phyloP scores from a whole-genome alignment of 1,140 invertebrate species.

The Wiebesia pumilae region DNA sequence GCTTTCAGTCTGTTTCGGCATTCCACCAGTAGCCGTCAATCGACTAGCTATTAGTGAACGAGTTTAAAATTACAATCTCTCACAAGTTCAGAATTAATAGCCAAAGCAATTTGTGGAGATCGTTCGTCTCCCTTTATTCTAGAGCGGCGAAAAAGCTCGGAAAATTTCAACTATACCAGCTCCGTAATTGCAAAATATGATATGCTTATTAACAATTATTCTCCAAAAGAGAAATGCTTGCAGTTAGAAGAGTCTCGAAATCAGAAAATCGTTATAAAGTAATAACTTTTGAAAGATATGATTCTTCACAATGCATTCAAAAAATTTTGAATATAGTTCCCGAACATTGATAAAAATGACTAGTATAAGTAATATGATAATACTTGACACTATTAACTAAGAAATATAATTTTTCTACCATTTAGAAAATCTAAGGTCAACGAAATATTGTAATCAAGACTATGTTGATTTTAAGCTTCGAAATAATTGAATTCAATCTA shows the following conservation, averaged over 20 bases:
- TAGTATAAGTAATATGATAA: too few species aligned
- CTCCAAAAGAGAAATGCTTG: neutral
- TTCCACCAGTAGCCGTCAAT: slow-evolving; percentile 24
- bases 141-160: neutral
- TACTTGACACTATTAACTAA: too few species aligned
- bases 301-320: too few species aligned
- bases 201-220: slow-evolving; percentile 10
- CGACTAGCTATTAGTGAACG: slow-evolving; percentile 5
- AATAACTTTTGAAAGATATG: neutral
- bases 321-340: too few species aligned
- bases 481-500: too few species aligned
- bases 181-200: slow-evolving; percentile 25
- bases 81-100: slow-evolving; percentile 55
- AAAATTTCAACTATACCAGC: neutral
- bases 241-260: neutral
- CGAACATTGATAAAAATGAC: too few species aligned
- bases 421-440: too few species aligned
- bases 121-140: neutral
- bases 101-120: slow-evolving; percentile 51
- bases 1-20: neutral
- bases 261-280: neutral
- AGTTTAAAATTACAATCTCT: slow-evolving; percentile 47
- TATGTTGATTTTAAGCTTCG: too few species aligned
- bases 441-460: too few species aligned
- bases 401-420: too few species aligned